Base-by-base conservation (phyloP, 2,888 invertebrate species). In the Cryptocephalus primarius region DNA sequence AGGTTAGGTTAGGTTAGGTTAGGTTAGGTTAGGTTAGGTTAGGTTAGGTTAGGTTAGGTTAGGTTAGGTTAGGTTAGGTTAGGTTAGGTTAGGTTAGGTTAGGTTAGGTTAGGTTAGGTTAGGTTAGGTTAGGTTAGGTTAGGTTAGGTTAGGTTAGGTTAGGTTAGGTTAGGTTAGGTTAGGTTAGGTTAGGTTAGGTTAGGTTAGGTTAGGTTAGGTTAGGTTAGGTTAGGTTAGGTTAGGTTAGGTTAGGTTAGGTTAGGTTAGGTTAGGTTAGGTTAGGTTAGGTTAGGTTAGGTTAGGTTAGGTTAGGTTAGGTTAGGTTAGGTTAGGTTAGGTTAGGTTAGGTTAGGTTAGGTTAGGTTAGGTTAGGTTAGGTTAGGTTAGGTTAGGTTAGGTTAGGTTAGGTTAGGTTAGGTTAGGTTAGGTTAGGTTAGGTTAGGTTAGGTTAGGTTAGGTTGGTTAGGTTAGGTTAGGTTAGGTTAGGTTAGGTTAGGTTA, bases 261-360 rank as follows among this genome's bases (percentile, higher is more conserved):
- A 50, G 50, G 54, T 52, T 44, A 49, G 52, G 46, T 52, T 43
- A 48, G 50, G 44, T 43, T 47, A 33, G 44, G 47, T 47, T 48
- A 10, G 50, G 50, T 50, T 47, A 45, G 52, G 48, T 48, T 50
- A 42, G 50, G 51, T 47, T 50, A 40, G 52, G 51, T 49, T 50
- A 46, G 52, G 51, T 46, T 44, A 41, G 52, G 48, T 50, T 46
- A 41, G 52, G 49, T 47, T 52, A 41, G 52, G 49, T 49, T 48
- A 43, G 49, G 44, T 45, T 53, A 38, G 50, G 50, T 50, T 48
- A 41, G 52, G 52, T 50, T 54, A 46, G 50, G 52, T 50, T 52
- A 48, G 52, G 52, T 52, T 46, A 42, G 46, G 50, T 50, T 50
- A 44, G 49, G 40, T 50, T 32, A 34, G 49, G 34, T 50, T 42